A percentile compares a stretch with the other conserved stretches of the same genome.
Conservation (phyloP, 2,888 invertebrate genomes). For the Bhutanitis thaidina region DNA sequence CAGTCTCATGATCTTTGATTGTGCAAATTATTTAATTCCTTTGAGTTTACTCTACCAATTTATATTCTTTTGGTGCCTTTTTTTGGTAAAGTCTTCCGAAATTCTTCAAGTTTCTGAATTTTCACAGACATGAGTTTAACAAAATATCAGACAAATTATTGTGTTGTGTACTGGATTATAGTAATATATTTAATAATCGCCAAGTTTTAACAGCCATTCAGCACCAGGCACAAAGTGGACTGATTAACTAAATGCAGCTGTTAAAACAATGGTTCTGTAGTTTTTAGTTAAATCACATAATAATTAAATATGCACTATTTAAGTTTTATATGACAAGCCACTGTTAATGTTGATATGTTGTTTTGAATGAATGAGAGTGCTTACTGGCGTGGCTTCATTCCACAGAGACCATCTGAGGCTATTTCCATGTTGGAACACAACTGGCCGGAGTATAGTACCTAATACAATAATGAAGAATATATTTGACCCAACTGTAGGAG, state of each 20-base stretch:
- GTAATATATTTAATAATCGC: slow-evolving; percentile 26
- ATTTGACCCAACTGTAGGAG: slow-evolving; percentile 18
- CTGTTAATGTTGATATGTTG: slow-evolving; percentile 42
- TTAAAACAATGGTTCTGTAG: slow-evolving; percentile 46
- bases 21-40: not conserved
- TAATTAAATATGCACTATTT: slow-evolving; percentile 51
- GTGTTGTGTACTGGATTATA: slow-evolving; percentile 7
- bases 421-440: slow-evolving; percentile 37
- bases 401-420: slow-evolving; percentile 39
- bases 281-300: slow-evolving; percentile 54
- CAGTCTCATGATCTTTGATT: too few species aligned
- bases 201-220: slow-evolving; percentile 37
- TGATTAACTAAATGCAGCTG: slow-evolving; percentile 31
- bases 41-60: not conserved
- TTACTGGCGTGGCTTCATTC: slow-evolving; percentile 25
- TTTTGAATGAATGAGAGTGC: slow-evolving; percentile 19
- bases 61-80: not conserved
- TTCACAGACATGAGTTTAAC: not conserved
- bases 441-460: slow-evolving; percentile 28
- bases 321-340: slow-evolving; percentile 55
- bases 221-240: slow-evolving; percentile 49
- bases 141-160: not conserved
- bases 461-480: slow-evolving; percentile 20
- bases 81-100: slow-evolving; percentile 4
- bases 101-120: not conserved